These are phyloP conservation scores for Patella ulyssiponensis DNA, from an alignment of 2,888 invertebrate genomes.

Conservation along the genomic window DNA sequence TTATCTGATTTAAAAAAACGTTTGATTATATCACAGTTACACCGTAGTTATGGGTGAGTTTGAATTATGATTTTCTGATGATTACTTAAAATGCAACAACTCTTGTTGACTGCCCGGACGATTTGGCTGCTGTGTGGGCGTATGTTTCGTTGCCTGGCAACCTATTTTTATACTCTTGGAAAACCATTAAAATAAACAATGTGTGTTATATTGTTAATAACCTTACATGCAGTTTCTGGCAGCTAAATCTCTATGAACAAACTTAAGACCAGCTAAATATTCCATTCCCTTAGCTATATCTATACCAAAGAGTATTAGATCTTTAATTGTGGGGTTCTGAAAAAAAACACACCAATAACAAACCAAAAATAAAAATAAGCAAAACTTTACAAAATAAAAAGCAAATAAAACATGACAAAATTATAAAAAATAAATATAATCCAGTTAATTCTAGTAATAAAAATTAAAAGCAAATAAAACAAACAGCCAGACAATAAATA, in stretches of 20 bases:
- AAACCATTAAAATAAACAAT: background rate
- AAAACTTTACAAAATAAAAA: background rate
- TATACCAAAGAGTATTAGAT: constrained; percentile 73
- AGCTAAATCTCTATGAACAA: constrained; percentile 75
- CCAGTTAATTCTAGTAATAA: too few species aligned
- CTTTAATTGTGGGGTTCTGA: constrained; percentile 73
- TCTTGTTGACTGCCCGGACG: too few species aligned
- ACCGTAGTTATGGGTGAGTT: too few species aligned
- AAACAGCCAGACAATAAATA: too few species aligned
- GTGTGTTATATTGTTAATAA: constrained; percentile 9
- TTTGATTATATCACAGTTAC: too few species aligned
- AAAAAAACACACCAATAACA: constrained; percentile 32
- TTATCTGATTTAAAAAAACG: too few species aligned
- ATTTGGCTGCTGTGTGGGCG: too few species aligned
- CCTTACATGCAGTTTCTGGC: constrained; percentile 76
- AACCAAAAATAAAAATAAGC: too few species aligned
- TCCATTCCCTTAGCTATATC: constrained; percentile 75
- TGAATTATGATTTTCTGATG: too few species aligned
- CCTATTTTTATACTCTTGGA: background rate
- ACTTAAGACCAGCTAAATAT: constrained; percentile 75
- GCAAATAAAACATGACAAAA: background rate
- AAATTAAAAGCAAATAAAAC: too few species aligned
- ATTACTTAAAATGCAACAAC: too few species aligned
- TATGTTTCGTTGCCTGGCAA: too few species aligned
- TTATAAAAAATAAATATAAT: background rate